phyloP scores from a whole-genome alignment of 2,113 vertebrate genomes.

The Scomber scombrus region DNA sequence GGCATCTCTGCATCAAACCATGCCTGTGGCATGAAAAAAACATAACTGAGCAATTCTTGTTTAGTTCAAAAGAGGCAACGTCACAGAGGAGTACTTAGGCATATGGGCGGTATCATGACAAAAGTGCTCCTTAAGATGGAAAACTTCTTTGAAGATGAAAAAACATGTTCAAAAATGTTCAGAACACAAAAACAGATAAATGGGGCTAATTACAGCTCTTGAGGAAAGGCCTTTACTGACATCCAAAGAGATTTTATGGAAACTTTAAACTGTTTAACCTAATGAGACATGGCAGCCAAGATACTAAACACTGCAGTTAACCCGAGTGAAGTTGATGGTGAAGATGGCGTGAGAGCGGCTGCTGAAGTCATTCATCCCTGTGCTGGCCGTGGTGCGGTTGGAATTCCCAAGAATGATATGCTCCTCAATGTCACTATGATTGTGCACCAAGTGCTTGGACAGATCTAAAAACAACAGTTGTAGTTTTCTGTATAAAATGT shows the following conservation, averaged over 20 bases:
- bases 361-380: slow-evolving; percentile 93
- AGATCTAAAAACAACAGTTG: slow-evolving; percentile 84
- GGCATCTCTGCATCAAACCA: slow-evolving; percentile 94
- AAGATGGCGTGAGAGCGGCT: slow-evolving; percentile 96
- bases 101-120: slow-evolving; percentile 7
- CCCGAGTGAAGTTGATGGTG: slow-evolving; percentile 96
- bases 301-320: slow-evolving; percentile 43
- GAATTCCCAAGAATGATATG: slow-evolving; percentile 92
- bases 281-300: neutral
- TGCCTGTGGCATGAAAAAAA: slow-evolving; percentile 80
- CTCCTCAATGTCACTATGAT: slow-evolving; percentile 91
- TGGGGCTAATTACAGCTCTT: slow-evolving; percentile 45
- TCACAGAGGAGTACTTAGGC: slow-evolving; percentile 35
- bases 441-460: slow-evolving; percentile 93
- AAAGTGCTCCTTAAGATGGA: slow-evolving; percentile 24
- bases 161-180: slow-evolving; percentile 6
- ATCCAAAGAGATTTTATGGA: slow-evolving; percentile 5
- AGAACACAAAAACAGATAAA: slow-evolving; percentile 43
- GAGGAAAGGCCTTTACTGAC: slow-evolving; percentile 25
- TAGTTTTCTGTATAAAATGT: neutral
- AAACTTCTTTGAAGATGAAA: slow-evolving; percentile 51
- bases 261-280: neutral
- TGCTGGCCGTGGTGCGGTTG: slow-evolving; percentile 91
- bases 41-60: neutral
- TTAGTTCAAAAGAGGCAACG: slow-evolving; percentile 44